Evolutionary conservation across 1,140 invertebrate species (phyloP), one percentile per base, ranked within the genome.

Genomic region (Teleopsis dalmanni): DNA sequence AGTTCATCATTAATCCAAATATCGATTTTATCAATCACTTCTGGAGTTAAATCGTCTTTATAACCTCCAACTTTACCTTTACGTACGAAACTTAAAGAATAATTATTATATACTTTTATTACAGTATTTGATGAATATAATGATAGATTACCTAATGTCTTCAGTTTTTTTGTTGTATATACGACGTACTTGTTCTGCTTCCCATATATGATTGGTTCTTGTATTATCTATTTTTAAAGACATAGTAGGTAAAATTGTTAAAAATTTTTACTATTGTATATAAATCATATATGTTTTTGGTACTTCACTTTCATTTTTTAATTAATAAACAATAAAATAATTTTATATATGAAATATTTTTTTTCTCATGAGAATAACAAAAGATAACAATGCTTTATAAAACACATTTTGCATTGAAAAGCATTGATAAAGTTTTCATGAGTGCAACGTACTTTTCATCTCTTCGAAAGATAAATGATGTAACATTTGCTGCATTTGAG

Each of bases 401-500:
- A n/a, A n/a, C n/a, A n/a, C n/a, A n/a, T n/a, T n/a, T n/a, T n/a
- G n/a, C n/a, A n/a, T n/a, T n/a, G n/a, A n/a, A n/a, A n/a, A n/a
- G n/a, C n/a, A n/a, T n/a, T n/a, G n/a, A n/a, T n/a, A n/a, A n/a
- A n/a, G n/a, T n/a, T n/a, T n/a, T n/a, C n/a, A n/a, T n/a, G n/a
- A n/a, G n/a, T n/a, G n/a, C n/a, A 25, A 46, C 43, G 11, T 21
- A 66, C 62, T 63, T 23, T 61, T 68, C 60, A 68, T 66, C 52
- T 66, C 55, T 0, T 62, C 61, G 4, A 67, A 68, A 0, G 61
- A 67, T 1, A 66, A 44, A 50, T 67, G 63, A 4, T 60, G 57
- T 0, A 68, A 44, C 1, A 67, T 42, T 11, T 41, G 21, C 7
- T 50, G 36, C 57, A 67, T 61, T 51, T 58, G 56, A 6, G 59